A percentile compares a stretch with the other conserved stretches of the same genome.
Conservation (phyloP, 2,888 invertebrate genomes). For the Abrostola triplasia region DNA sequence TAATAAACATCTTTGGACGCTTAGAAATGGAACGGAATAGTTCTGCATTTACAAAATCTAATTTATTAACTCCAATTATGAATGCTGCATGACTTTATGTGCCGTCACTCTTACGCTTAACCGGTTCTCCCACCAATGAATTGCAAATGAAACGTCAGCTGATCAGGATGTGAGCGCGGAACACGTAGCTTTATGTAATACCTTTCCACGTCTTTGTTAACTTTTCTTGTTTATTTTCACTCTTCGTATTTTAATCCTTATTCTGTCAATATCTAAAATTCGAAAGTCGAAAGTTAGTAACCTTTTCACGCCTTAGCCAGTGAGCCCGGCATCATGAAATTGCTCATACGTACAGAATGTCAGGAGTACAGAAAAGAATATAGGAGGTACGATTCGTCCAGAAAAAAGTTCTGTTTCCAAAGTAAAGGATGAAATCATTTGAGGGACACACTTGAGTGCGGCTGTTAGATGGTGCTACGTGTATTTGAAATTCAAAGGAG, state of each 20-base stretch:
- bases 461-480: too few species aligned
- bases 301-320: too few species aligned
- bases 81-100: not conserved
- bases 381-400: too few species aligned
- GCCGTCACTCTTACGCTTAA: constrained; percentile 12
- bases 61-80: constrained; percentile 2
- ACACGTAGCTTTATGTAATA: not conserved
- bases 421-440: too few species aligned
- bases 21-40: not conserved
- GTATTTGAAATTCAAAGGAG: too few species aligned
- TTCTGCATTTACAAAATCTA: not conserved
- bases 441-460: too few species aligned
- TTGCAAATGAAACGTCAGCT: constrained; percentile 42
- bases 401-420: too few species aligned
- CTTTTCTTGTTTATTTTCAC: constrained; percentile 2
- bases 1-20: not conserved
- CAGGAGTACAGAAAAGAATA: too few species aligned
- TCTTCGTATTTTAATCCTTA: not conserved
- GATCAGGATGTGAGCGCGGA: constrained; percentile 26
- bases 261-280: constrained; percentile 1
- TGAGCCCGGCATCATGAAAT: too few species aligned
- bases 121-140: constrained; percentile 31
- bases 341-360: too few species aligned
- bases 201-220: not conserved
- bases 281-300: not conserved